Percentiles rank a stretch among this genome's conserved stretches.
These are phyloP conservation scores for Poecilia picta DNA, from an alignment of 2,797 vertebrate species.

Conservation along the genomic window DNA sequence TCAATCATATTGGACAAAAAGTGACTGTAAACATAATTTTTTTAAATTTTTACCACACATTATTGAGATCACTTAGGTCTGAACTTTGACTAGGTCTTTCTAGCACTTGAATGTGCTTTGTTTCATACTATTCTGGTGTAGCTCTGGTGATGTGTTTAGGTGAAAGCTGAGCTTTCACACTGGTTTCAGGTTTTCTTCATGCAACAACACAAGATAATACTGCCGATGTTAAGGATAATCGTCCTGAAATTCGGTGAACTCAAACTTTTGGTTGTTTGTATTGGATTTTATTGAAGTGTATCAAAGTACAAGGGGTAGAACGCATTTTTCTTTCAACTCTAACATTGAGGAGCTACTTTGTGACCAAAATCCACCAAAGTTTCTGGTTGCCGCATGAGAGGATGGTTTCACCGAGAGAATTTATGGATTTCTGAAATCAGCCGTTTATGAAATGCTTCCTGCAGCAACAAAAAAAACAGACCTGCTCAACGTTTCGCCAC, in stretches of 20 bases:
- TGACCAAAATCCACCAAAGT: too few species aligned
- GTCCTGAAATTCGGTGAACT: too few species aligned
- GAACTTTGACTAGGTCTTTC: background rate
- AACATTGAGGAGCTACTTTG: background rate
- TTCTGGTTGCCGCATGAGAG: too few species aligned
- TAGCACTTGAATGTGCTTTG: background rate
- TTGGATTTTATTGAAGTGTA: background rate
- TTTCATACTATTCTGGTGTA: background rate
- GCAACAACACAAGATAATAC: background rate
- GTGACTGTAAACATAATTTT: background rate
- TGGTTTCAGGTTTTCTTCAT: background rate
- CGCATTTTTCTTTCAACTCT: background rate
- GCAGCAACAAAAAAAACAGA: background rate
- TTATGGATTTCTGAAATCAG: background rate
- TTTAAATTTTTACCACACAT: background rate
- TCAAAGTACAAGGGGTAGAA: background rate
- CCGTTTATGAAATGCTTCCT: background rate
- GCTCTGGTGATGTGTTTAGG: too few species aligned
- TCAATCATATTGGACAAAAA: background rate
- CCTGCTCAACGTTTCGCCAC: background rate
- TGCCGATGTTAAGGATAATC: too few species aligned
- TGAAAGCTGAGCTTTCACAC: too few species aligned
- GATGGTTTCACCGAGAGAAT: too few species aligned
- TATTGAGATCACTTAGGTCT: background rate
- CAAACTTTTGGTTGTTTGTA: background rate